Evolutionary conservation across 2,797 vertebrate genomes (phyloP).

Genomic region (Acanthopagrus latus): DNA sequence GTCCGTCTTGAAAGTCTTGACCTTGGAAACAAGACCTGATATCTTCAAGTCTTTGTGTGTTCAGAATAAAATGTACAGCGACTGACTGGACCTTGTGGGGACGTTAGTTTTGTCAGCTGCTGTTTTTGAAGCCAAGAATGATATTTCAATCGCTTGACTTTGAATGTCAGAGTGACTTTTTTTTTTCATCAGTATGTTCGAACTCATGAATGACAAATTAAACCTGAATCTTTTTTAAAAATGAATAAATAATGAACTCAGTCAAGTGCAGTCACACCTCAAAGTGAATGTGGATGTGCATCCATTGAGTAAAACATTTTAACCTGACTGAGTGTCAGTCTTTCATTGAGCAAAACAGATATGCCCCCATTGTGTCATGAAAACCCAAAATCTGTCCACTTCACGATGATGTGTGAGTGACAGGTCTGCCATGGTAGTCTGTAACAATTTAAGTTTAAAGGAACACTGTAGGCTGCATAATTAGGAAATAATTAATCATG

Average conservation of each 20-base stretch:
- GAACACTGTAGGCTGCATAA: background rate
- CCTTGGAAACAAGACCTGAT: background rate
- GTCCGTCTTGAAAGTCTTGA: background rate
- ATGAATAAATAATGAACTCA: background rate
- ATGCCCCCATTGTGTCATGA: constrained; percentile 26
- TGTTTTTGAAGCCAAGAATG: background rate
- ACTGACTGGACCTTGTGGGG: background rate
- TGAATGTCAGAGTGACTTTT: background rate
- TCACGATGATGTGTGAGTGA: background rate
- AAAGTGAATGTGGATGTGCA: constrained; percentile 15
- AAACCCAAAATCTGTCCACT: background rate
- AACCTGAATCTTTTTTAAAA: background rate
- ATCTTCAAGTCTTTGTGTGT: background rate
- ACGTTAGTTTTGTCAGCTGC: constrained; percentile 1
- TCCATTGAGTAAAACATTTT: constrained; percentile 6
- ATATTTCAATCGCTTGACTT: constrained; percentile 6
- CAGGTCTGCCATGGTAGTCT: background rate
- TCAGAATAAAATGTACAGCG: background rate
- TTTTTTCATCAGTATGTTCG: background rate
- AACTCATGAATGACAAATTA: constrained; percentile 4
- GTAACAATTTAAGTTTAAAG: background rate
- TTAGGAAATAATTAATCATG: constrained; percentile 18
- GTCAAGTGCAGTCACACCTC: constrained; percentile 1
- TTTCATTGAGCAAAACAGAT: constrained; percentile 25
- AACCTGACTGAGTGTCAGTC: background rate